Evolutionary conservation across 1,140 invertebrate species (phyloP).

Genomic region (Lycorma delicatula): DNA sequence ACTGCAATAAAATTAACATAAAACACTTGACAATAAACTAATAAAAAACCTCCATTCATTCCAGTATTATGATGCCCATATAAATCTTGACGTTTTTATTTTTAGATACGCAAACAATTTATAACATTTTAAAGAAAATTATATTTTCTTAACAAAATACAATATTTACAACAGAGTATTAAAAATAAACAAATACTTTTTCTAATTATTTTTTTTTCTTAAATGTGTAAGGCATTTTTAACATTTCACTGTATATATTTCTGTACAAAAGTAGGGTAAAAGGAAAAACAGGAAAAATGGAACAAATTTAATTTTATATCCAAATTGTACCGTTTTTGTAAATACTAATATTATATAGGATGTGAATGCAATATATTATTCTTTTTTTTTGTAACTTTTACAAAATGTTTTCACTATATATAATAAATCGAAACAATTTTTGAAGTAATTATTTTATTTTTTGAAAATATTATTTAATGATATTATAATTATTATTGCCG

Average conservation of each 20-base stretch:
- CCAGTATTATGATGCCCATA: background rate
- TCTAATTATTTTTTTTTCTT: too few species aligned
- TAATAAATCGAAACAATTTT: too few species aligned
- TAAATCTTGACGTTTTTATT: background rate
- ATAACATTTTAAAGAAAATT: slow-evolving; percentile 1
- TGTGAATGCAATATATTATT: slow-evolving; percentile 1
- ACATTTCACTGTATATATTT: slow-evolving; percentile 17
- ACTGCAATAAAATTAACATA: background rate
- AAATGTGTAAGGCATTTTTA: slow-evolving; percentile 1
- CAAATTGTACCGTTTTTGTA: background rate
- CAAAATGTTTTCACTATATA: too few species aligned
- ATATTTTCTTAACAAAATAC: background rate
- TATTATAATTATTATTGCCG: background rate
- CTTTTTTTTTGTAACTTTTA: too few species aligned
- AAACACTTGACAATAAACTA: background rate
- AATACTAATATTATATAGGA: background rate
- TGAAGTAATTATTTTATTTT: too few species aligned
- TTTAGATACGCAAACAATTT: background rate
- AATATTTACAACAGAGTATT: too few species aligned
- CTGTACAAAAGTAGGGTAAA: slow-evolving; percentile 5
- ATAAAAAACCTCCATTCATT: background rate
- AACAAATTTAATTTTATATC: background rate
- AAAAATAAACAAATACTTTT: too few species aligned
- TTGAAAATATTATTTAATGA: too few species aligned
- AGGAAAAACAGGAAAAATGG: background rate